A percentile compares a stretch with the other conserved stretches of the same genome.
These are phyloP conservation scores for Pelagia noctiluca DNA, from an alignment of 30 jellyfish, hydroid and myxozoan species.

Conservation along the genomic window DNA sequence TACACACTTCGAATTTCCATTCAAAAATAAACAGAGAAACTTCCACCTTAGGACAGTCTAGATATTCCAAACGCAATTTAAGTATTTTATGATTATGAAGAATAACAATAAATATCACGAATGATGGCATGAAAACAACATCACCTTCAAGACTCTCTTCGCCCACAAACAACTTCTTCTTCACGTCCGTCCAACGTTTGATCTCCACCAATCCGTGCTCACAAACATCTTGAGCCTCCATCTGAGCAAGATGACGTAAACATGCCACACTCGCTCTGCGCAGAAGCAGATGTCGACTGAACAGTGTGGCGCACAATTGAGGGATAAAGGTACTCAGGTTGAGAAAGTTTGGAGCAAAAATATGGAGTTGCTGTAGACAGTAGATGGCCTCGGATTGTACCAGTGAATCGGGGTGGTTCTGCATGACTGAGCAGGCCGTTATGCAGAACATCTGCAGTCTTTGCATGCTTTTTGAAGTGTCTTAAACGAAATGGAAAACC, in stretches of 20 bases:
- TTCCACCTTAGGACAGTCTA: too few species aligned
- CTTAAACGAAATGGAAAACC: conserved; percentile 43
- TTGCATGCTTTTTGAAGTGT: conserved; percentile 82
- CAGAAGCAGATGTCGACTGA: conserved; percentile 90
- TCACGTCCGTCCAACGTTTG: conserved; percentile 71
- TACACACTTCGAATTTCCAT: too few species aligned
- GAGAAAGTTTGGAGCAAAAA: conserved; percentile 96
- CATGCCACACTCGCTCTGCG: conserved; percentile 98
- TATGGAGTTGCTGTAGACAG: conserved; percentile 94
- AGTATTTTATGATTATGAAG: too few species aligned
- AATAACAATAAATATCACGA: neutral
- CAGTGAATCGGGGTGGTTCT: conserved; percentile 95
- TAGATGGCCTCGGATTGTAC: conserved; percentile 96
- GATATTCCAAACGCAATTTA: too few species aligned
- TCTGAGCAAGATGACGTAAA: conserved; percentile 94
- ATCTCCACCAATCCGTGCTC: conserved; percentile 76
- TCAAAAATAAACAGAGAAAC: too few species aligned
- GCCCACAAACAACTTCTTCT: conserved; percentile 79
- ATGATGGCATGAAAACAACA: neutral
- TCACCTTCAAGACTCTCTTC: conserved; percentile 94
- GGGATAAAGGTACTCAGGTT: conserved; percentile 84
- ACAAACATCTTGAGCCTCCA: conserved; percentile 95
- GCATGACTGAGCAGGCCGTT: conserved; percentile 98
- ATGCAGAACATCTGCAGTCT: conserved; percentile 90
- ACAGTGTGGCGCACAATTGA: conserved; percentile 77